Evolutionary conservation across 2,888 invertebrate species (phyloP), one percentile per base, ranked within the genome.

Genomic region (Strigamia maritima): DNA sequence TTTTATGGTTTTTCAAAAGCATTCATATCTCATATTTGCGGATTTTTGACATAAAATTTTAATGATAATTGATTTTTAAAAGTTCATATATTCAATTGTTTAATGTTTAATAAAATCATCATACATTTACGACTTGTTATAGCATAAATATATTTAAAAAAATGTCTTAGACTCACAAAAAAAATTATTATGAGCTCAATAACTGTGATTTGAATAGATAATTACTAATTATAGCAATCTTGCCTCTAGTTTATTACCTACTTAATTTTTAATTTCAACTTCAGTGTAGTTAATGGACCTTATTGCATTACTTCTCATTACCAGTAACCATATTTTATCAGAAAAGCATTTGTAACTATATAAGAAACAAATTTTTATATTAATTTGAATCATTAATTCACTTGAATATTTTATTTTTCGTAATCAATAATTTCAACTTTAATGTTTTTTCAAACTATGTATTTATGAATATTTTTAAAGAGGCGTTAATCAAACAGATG

Each of bases 1-100:
- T 44, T 44, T 44, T 54, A 54, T 70, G 26, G 26, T 70, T 70
- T 70, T 26, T 70, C 14, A 70, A 70, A 70, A 28, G 26, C 70
- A 70, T 70, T 70, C 70, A 70, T 26, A n/a, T 70, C 70, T 70
- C 70, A 70, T 4, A 28, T 70, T 70, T 28, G 14, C 12, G 28
- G 26, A 28, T 70, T 70, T 28, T 14, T 70, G 3, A 16, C 1
- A 28, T 28, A 26, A 70, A 24, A 28, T 28, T 70, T 70, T 70
- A 10, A 70, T 16, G 26, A 28, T 70, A 70, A 70, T 70, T 70
- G 70, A 28, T 28, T 28, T 70, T 70, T 70, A 28, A 1, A 14
- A 26, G 16, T 70, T 14, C 19, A 54, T 54, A 54, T 54, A n/a
- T 44, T 35, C 7, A 35, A 16, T 0, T 1, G 3, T 44, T 44